phyloP scores from a whole-genome alignment of 2,113 vertebrate species.

The Prolemur simus region DNA sequence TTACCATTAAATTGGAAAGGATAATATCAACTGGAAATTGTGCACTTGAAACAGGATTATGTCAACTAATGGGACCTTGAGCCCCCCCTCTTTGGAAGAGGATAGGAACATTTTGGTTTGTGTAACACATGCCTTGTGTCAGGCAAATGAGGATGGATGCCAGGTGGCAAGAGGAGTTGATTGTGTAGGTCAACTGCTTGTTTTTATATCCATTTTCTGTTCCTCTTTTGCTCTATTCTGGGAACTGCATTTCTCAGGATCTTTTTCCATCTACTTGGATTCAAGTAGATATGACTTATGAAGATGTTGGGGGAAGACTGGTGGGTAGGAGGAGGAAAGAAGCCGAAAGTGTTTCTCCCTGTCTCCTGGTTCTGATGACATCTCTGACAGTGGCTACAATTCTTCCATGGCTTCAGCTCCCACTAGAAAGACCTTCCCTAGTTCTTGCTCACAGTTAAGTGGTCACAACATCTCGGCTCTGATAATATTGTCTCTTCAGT shows the following conservation, averaged over 20 bases:
- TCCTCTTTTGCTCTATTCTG: neutral
- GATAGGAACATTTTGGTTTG: neutral
- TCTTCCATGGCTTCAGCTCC: neutral
- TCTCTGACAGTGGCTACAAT: neutral
- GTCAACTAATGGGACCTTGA: neutral
- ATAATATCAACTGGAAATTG: neutral
- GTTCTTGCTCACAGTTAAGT: too few species aligned
- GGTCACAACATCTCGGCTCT: neutral
- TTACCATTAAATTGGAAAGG: neutral
- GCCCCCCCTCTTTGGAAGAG: neutral
- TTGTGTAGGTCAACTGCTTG: neutral
- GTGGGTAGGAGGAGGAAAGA: neutral
- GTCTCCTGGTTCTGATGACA: neutral
- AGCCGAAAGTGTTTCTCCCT: neutral
- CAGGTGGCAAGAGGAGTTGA: neutral
- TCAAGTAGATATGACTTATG: neutral
- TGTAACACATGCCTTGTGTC: neutral
- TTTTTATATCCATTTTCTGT: neutral
- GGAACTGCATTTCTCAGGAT: neutral
- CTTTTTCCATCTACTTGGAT: neutral
- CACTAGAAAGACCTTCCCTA: neutral
- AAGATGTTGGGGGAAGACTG: neutral
- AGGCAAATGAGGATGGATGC: neutral
- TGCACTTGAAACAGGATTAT: neutral
- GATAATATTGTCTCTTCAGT: neutral